Evolutionary conservation across 1,140 invertebrate genomes (phyloP).

Genomic region (Thereuonema tuberculata): DNA sequence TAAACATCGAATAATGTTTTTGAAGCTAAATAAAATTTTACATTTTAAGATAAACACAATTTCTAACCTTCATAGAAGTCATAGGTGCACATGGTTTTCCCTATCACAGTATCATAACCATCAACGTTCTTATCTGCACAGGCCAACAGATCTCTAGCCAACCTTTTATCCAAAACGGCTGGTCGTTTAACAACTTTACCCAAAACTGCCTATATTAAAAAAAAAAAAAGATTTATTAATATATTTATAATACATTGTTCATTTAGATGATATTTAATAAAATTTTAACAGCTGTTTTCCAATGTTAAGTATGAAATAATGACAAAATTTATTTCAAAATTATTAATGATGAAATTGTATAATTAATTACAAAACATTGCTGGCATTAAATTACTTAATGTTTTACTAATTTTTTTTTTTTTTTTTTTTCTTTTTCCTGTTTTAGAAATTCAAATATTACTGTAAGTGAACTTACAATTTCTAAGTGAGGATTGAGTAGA

Average conservation of each 20-base stretch:
- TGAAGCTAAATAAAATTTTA: too few relatives aligned
- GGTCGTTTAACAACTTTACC: constrained; percentile 70
- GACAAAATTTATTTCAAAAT: too few relatives aligned
- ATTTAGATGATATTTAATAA: too few relatives aligned
- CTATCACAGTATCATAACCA: constrained; percentile 69
- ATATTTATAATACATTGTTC: not conserved
- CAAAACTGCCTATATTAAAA: constrained; percentile 56
- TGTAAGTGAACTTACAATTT: constrained; percentile 38
- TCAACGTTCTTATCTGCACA: constrained; percentile 51
- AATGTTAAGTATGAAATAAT: too few relatives aligned
- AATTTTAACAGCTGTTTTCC: too few relatives aligned
- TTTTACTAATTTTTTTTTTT: too few relatives aligned
- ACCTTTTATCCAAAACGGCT: constrained; percentile 61
- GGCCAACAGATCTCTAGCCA: constrained; percentile 60
- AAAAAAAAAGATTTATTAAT: not conserved
- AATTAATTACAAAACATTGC: too few relatives aligned
- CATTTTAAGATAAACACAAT: too few relatives aligned
- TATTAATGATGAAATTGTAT: too few relatives aligned
- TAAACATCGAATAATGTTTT: too few relatives aligned
- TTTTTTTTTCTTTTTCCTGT: too few relatives aligned
- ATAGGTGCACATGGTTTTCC: constrained; percentile 89
- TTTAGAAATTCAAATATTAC: not conserved
- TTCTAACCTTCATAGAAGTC: constrained; percentile 99
- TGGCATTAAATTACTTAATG: too few relatives aligned
- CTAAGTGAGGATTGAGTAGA: constrained; percentile 49